Evolutionary conservation across 2,888 invertebrate species (phyloP).

Genomic region (Listrodromus nycthemerus): DNA sequence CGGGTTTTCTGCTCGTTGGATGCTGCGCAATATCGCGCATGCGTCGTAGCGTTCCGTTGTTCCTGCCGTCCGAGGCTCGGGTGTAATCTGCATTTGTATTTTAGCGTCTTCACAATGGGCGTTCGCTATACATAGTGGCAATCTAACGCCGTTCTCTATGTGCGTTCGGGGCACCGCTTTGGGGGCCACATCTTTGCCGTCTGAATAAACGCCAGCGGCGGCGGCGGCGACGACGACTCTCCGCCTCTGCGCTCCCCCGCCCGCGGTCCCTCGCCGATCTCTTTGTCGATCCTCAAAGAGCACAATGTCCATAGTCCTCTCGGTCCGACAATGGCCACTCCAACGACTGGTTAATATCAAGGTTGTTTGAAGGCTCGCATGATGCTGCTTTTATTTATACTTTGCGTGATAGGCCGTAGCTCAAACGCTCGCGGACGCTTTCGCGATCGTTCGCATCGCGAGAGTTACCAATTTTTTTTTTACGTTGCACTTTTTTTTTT

Average conservation of each 20-base stretch:
- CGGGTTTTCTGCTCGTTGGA: neutral
- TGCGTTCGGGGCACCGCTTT: constrained; percentile 48
- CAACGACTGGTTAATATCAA: constrained; percentile 81
- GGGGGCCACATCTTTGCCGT: constrained; percentile 53
- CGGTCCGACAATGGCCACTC: constrained; percentile 78
- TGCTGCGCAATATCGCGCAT: neutral
- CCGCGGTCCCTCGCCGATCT: constrained; percentile 42
- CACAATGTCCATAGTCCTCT: constrained; percentile 80
- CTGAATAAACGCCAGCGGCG: constrained; percentile 57
- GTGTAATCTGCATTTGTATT: constrained; percentile 58
- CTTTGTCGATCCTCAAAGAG: constrained; percentile 80
- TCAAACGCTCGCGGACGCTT: constrained; percentile 10
- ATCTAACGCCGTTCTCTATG: constrained; percentile 74
- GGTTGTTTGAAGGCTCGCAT: constrained; percentile 79
- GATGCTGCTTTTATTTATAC: constrained; percentile 42
- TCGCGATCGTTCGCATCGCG: constrained; percentile 28
- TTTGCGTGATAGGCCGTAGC: constrained; percentile 23
- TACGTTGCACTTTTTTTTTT: neutral
- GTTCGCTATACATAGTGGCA: constrained; percentile 69
- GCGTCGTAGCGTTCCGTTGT: constrained; percentile 25
- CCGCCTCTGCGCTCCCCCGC: constrained; percentile 20
- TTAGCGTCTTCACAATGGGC: constrained; percentile 72
- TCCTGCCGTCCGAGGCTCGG: constrained; percentile 32
- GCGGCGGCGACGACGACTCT: constrained; percentile 7
- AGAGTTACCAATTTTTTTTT: neutral